Conservation (phyloP, 2,113 vertebrate species). For the Vombatus ursinus region DNA sequence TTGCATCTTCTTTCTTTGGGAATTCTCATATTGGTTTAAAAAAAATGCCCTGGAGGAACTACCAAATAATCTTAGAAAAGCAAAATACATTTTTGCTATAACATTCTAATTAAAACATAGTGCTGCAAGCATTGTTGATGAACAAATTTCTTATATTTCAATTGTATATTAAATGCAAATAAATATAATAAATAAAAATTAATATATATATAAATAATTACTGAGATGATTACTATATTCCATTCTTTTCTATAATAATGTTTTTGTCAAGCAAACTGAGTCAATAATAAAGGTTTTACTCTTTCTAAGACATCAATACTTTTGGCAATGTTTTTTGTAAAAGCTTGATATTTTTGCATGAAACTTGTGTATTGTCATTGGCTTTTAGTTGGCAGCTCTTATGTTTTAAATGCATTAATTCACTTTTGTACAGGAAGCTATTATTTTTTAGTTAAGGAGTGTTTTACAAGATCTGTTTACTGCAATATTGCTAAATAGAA, state of each 20-base stretch:
- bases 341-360: background rate
- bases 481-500: background rate
- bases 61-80: background rate
- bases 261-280: background rate
- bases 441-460: conserved; percentile 24
- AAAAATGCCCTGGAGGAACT: background rate
- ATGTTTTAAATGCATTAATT: conserved; percentile 11
- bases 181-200: background rate
- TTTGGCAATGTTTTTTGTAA: background rate
- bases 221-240: background rate
- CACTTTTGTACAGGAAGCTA: background rate
- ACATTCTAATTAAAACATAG: background rate
- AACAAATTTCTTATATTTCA: background rate
- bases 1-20: accelerated
- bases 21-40: background rate
- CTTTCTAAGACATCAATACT: background rate
- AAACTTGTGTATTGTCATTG: background rate
- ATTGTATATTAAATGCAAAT: background rate
- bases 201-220: background rate
- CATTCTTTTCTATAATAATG: background rate
- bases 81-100: background rate
- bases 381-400: background rate
- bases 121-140: background rate
- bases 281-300: background rate
- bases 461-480: background rate